A percentile compares a stretch with the other conserved stretches of the same genome.
Conservation (phyloP, 2,888 invertebrate species). For the Bembecia ichneumoniformis region DNA sequence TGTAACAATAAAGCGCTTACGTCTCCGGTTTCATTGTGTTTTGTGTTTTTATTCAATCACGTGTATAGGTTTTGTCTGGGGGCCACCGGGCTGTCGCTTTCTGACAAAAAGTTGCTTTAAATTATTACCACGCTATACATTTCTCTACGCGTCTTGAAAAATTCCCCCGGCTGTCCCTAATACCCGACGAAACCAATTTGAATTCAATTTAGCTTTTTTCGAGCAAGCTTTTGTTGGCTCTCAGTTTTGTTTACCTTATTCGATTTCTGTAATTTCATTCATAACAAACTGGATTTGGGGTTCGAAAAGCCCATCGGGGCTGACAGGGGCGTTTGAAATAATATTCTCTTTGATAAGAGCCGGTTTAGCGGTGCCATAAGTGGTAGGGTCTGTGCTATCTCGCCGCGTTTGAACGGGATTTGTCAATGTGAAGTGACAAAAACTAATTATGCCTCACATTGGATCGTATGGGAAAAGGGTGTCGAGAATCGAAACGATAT, state of each 20-base stretch:
- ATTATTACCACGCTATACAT: constrained; percentile 52
- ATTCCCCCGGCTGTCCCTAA: constrained; percentile 67
- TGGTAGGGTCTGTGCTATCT: constrained; percentile 50
- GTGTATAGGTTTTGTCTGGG: constrained; percentile 39
- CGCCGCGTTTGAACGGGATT: constrained; percentile 52
- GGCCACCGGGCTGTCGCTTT: constrained; percentile 42
- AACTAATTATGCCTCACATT: constrained; percentile 68
- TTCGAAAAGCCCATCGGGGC: constrained; percentile 66
- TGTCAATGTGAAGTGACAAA: constrained; percentile 71
- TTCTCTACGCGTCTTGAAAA: constrained; percentile 50
- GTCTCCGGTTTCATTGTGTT: constrained; percentile 18
- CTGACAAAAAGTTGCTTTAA: constrained; percentile 61
- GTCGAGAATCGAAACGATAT: constrained; percentile 33
- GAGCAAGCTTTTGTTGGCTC: constrained; percentile 70
- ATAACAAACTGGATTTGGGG: constrained; percentile 73
- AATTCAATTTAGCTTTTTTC: constrained; percentile 73
- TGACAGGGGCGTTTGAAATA: constrained; percentile 72
- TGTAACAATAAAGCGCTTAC: constrained; percentile 8
- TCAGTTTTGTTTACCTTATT: constrained; percentile 72
- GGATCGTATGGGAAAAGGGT: constrained; percentile 41
- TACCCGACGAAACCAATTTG: constrained; percentile 72
- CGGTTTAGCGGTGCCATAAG: constrained; percentile 48
- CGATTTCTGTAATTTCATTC: constrained; percentile 74
- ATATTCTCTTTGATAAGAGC: constrained; percentile 72
- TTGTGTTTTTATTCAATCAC: constrained; percentile 49